Conservation (phyloP, 2,113 vertebrate species). For the Oophaga pumilio region DNA sequence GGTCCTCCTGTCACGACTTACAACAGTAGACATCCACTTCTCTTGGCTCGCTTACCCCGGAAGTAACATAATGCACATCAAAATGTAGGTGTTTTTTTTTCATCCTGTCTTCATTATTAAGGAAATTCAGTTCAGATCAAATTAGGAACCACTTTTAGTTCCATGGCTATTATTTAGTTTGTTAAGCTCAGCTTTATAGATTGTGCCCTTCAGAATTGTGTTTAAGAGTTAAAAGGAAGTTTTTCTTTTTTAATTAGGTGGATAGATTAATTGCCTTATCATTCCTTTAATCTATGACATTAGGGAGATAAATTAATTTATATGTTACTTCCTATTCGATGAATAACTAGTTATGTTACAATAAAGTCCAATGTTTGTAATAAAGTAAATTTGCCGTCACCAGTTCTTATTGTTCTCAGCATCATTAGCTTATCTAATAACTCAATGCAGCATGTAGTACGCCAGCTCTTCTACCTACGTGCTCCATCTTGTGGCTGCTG, state of each 20-base stretch:
- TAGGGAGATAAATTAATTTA: not conserved
- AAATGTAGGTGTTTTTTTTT: too few relatives aligned
- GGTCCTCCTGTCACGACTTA: too few relatives aligned
- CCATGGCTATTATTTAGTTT: not conserved
- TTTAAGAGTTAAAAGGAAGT: conserved; percentile 1
- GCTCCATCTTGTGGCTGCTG: conserved; percentile 22
- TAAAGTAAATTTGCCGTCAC: not conserved
- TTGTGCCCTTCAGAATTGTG: not conserved
- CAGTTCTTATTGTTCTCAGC: not conserved
- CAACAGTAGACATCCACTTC: too few relatives aligned
- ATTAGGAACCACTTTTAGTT: not conserved
- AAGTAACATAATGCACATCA: too few relatives aligned
- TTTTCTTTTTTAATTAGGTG: not conserved
- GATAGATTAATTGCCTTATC: not conserved
- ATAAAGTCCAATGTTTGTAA: conserved; percentile 19
- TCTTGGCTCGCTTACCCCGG: too few relatives aligned
- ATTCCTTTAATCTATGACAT: not conserved
- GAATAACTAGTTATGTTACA: not conserved
- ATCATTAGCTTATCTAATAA: not conserved
- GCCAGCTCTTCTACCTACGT: conserved; percentile 9
- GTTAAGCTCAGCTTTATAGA: not conserved
- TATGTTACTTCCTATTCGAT: conserved; percentile 15
- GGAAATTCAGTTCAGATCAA: not conserved
- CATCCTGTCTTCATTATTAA: too few relatives aligned
- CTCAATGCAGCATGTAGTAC: not conserved